Base-by-base conservation (phyloP, 2,888 invertebrate species). In the Nemotelus nigrinus region DNA sequence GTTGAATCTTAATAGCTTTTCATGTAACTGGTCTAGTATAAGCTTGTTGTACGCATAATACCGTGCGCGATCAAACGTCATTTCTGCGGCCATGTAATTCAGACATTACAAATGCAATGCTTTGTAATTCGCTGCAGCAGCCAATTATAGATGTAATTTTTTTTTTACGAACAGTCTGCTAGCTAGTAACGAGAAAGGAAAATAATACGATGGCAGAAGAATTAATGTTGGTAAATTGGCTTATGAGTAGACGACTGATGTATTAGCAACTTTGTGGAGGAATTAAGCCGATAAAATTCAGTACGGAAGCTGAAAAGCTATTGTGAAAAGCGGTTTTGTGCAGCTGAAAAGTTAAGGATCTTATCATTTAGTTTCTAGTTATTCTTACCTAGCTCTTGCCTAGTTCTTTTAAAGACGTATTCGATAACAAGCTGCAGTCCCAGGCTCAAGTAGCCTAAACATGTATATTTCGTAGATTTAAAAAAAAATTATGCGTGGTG, bases 101-200 rank as follows among this genome's bases (percentile, higher is more conserved):
- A 65, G 65, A 65, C 65, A 65, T 65, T 65, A 65, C 47, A 65
- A 65, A 44, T 44, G 45, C 25, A 10, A 45, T 45, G 65, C 65
- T 10, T 45, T 65, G 41, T 65, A 65, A 47, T 65, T 65, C 65
- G 44, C 45, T n/a, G 25, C 7, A 45, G 25, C 45, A 65, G 45
- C 65, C 65, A 65, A 65, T 65, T 65, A 65, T 65, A 41, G 65
- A 4, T 65, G 45, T 65, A 45, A 43, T 45, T 65, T 65, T 44
- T 44, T 4, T 65, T 3, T 45, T 58, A 25, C 10, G 53, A 53
- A 25, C 25, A 1, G 25, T 1, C 25, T 25, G 25, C 25, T 25
- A 25, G 43, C 7, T 25, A 43, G 25, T 2, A 60, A 57, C 25
- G 0, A 43, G 41, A 60, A 43, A 3, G 5, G 60, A 60, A 60